Evolutionary conservation across 2,888 invertebrate species (phyloP).

Genomic region (Machimus atricapillus): DNA sequence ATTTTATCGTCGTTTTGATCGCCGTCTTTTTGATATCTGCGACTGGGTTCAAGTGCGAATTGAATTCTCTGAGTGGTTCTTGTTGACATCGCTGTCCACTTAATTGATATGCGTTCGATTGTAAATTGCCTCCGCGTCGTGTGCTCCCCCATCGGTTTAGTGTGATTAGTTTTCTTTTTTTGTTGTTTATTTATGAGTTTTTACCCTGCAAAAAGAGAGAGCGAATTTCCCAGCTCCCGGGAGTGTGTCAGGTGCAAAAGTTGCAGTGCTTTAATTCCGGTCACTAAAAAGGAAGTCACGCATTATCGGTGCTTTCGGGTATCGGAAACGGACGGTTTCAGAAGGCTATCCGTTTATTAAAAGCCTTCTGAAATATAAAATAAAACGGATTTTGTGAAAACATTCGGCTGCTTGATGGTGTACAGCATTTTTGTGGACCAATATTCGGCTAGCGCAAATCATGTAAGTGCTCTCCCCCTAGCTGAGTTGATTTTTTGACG

Average conservation of each 20-base stretch:
- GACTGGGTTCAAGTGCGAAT: background rate
- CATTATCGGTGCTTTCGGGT: background rate
- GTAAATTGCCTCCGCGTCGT: background rate
- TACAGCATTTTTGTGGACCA: background rate
- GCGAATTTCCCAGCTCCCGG: background rate
- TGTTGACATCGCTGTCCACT: background rate
- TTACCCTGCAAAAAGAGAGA: background rate
- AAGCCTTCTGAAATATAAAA: background rate
- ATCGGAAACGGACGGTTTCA: background rate
- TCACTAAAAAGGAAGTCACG: background rate
- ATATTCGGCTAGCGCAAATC: slow-evolving; percentile 5
- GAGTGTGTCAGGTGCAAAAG: background rate
- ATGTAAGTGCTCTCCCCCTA: slow-evolving; percentile 14
- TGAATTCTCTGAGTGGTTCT: background rate
- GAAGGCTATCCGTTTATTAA: background rate
- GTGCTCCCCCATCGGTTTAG: background rate
- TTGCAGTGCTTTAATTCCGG: background rate
- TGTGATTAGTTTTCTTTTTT: background rate
- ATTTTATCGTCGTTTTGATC: background rate
- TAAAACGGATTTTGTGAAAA: background rate
- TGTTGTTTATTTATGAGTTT: background rate
- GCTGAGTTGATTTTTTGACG: slow-evolving; percentile 18
- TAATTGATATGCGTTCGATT: background rate
- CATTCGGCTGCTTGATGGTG: background rate
- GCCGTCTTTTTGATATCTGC: background rate